Conservation (phyloP, 2,888 invertebrate species). For the Carterocephalus palaemon region DNA sequence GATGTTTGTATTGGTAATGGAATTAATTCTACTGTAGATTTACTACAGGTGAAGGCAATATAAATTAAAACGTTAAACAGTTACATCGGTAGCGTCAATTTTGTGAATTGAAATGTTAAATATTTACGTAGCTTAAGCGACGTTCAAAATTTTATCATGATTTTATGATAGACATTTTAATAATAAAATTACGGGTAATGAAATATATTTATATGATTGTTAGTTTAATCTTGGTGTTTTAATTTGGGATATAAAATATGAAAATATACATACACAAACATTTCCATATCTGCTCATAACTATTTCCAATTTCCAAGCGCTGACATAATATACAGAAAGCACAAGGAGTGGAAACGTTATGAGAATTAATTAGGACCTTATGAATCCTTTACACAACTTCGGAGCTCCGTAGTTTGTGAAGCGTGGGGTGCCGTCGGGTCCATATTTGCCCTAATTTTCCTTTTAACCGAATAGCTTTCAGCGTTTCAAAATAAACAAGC, state of each 20-base stretch:
- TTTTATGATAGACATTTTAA: too few relatives aligned
- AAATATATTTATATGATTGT: too few relatives aligned
- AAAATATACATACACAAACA: neutral
- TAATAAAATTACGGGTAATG: too few relatives aligned
- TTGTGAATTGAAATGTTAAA: constrained; percentile 12
- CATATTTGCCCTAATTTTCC: constrained; percentile 36
- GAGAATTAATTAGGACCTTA: constrained; percentile 23
- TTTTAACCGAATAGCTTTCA: constrained; percentile 41
- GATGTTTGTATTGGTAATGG: constrained; percentile 71
- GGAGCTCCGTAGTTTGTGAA: constrained; percentile 9
- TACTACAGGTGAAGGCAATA: constrained; percentile 38
- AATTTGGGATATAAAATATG: neutral
- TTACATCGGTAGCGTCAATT: constrained; percentile 14
- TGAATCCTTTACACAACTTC: constrained; percentile 18
- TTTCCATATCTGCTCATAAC: neutral
- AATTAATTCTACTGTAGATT: constrained; percentile 68
- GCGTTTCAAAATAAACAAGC: constrained; percentile 56
- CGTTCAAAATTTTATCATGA: too few relatives aligned
- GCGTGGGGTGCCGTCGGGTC: constrained; percentile 6
- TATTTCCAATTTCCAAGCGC: too few relatives aligned
- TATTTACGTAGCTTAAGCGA: neutral
- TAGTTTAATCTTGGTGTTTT: too few relatives aligned
- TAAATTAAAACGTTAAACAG: constrained; percentile 23
- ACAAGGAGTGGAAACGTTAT: constrained; percentile 4
- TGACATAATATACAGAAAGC: neutral